Evolutionary conservation across 2,113 vertebrate species (phyloP).

Genomic region (Vombatus ursinus): DNA sequence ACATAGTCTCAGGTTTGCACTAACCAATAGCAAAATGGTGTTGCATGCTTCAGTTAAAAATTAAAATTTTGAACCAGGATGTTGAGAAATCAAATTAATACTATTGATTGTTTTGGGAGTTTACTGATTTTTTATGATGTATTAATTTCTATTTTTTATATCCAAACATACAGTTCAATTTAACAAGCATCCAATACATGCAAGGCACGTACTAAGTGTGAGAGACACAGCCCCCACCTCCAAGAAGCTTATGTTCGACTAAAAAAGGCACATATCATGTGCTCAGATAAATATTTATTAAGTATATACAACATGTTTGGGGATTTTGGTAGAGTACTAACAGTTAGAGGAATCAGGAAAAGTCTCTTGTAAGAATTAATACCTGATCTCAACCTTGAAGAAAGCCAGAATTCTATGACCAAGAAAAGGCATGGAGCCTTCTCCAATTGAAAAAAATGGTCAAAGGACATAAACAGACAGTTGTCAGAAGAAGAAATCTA

Average conservation of each 20-base stretch:
- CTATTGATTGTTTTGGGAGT: neutral
- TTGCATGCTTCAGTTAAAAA: constrained; percentile 73
- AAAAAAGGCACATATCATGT: neutral
- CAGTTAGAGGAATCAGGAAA: neutral
- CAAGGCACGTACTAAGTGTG: neutral
- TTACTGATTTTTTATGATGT: neutral
- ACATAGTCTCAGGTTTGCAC: constrained; percentile 54
- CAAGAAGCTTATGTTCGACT: neutral
- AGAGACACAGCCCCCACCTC: neutral
- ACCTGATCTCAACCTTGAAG: neutral
- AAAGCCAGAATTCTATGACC: neutral
- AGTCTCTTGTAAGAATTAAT: neutral
- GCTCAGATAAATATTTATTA: neutral
- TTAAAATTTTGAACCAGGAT: constrained; percentile 41
- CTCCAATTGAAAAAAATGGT: neutral
- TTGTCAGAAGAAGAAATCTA: neutral
- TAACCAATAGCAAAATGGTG: constrained; percentile 48
- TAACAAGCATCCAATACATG: neutral
- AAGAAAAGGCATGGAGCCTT: neutral
- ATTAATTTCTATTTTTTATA: neutral
- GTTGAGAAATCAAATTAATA: constrained; percentile 42
- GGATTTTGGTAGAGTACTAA: neutral
- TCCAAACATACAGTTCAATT: neutral
- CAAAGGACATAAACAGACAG: neutral
- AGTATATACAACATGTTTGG: neutral